Conservation (phyloP, 2,888 invertebrate species). For the Eledona agricola region DNA sequence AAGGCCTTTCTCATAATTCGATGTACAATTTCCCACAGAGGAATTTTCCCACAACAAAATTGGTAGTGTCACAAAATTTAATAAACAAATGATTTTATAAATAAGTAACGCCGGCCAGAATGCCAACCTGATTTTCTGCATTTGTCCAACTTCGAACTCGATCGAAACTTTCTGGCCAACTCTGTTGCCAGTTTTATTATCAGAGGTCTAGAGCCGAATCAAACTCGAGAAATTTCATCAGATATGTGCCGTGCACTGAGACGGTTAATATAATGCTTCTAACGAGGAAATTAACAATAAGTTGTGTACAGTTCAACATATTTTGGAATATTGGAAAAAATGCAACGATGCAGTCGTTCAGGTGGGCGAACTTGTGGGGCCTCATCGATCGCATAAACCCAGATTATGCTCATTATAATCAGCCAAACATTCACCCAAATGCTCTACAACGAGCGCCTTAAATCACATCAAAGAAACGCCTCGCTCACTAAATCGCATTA, state of each 20-base stretch:
- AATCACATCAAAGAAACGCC: constrained; percentile 25
- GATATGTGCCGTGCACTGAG: too few relatives aligned
- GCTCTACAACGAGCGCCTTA: constrained; percentile 15
- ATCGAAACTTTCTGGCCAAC: constrained; percentile 14
- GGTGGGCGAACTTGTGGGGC: constrained; percentile 10
- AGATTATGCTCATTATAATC: constrained; percentile 18
- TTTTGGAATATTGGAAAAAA: too few relatives aligned
- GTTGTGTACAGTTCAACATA: too few relatives aligned
- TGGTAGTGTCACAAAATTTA: constrained; percentile 44
- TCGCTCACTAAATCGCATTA: constrained; percentile 24
- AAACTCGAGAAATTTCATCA: too few relatives aligned
- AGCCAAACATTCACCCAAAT: constrained; percentile 8
- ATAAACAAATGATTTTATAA: constrained; percentile 53
- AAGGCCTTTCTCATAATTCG: constrained; percentile 33
- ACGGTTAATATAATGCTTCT: too few relatives aligned
- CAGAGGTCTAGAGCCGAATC: too few relatives aligned
- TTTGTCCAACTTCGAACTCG: constrained; percentile 15
- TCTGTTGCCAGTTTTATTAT: too few relatives aligned
- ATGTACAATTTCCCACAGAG: constrained; percentile 38
- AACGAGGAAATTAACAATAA: too few relatives aligned
- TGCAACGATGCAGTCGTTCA: too few relatives aligned
- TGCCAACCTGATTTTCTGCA: constrained; percentile 19
- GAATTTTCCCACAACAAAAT: constrained; percentile 48
- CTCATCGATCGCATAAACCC: constrained; percentile 17
- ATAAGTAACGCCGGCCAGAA: constrained; percentile 33